Conservation (phyloP, 2,888 invertebrate genomes). For the Blastobasis lacticolella region DNA sequence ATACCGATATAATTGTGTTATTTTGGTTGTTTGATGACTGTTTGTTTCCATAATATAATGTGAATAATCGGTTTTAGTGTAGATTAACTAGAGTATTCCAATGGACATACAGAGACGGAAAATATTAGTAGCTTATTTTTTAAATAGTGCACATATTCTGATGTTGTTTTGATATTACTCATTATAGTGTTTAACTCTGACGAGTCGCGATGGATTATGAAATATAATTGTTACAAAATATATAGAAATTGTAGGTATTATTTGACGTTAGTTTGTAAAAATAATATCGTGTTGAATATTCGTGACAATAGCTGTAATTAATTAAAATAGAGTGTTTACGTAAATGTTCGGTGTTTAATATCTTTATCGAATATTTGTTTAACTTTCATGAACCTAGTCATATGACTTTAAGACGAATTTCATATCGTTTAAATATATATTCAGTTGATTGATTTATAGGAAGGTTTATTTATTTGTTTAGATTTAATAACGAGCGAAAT, state of each 20-base stretch:
- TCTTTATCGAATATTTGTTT: neutral
- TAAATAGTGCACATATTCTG: too few species aligned
- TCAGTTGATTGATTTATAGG: too few species aligned
- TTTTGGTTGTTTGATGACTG: neutral
- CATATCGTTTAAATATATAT: too few species aligned
- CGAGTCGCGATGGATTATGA: constrained; percentile 42
- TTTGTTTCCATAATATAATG: neutral
- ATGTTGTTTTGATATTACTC: too few species aligned
- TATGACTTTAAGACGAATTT: too few species aligned
- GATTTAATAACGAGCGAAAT: too few species aligned
- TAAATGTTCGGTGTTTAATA: neutral
- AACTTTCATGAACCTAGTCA: neutral
- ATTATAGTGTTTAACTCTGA: constrained; percentile 2
- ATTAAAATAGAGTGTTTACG: neutral
- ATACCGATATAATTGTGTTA: neutral
- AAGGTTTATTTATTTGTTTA: too few species aligned
- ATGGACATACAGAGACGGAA: too few species aligned
- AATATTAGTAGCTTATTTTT: too few species aligned
- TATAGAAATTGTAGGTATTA: neutral
- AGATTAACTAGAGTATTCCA: too few species aligned
- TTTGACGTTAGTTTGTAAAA: constrained; percentile 7
- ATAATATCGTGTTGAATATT: neutral
- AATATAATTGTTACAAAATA: constrained; percentile 14
- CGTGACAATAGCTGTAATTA: neutral
- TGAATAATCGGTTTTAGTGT: neutral